Evolutionary conservation across 2,797 vertebrate genomes (phyloP), one percentile per base, ranked within the genome.

Genomic region (Tympanoctomys barrerae): DNA sequence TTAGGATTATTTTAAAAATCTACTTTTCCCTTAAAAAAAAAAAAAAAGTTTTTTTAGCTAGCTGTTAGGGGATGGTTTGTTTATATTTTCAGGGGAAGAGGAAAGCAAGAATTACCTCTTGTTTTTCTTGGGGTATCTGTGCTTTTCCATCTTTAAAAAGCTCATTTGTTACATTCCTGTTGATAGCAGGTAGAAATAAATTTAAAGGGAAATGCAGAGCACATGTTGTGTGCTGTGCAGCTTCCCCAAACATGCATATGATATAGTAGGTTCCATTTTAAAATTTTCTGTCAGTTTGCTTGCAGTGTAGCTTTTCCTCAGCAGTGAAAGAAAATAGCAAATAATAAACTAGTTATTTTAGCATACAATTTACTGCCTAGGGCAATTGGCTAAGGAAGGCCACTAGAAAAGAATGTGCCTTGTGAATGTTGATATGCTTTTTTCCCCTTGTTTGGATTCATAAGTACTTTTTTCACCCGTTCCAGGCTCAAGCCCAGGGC

Each of bases 351-450:
- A 28, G 36, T 90, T 89, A 96, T 96, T 97, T 95, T 91, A 94
- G 87, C 26, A 33, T 62, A 79, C 24, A 93, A 85, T 89, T 95
- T 91, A 88, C 52, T 91, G 89, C 95, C 85, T 64, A 64, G 31
- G 81, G 79, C 93, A 93, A 87, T 73, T 92, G 61, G 18, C 93
- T 78, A 49, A 90, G 26, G 75, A 93, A 95, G 77, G 73, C 24
- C 24, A 1, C 93, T 91, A 97, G 96, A 97, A 96, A 97, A 95
- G 95, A 97, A 93, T 85, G 94, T 93, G 54, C 73, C 70, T 92
- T 68, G 12, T 92, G 89, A 90, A 49, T 92, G 87, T 87, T 89
- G 71, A 57, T 80, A 68, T 90, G 80, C 73, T 75, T 75, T 46
- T 75, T 49, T 77, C 14, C 14, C 73, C 42, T 77, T 49, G 26